Percentiles rank a stretch among this genome's conserved stretches.
phyloP scores from a whole-genome alignment of 2,113 vertebrate species.

The Eretmodus cyanostictus region DNA sequence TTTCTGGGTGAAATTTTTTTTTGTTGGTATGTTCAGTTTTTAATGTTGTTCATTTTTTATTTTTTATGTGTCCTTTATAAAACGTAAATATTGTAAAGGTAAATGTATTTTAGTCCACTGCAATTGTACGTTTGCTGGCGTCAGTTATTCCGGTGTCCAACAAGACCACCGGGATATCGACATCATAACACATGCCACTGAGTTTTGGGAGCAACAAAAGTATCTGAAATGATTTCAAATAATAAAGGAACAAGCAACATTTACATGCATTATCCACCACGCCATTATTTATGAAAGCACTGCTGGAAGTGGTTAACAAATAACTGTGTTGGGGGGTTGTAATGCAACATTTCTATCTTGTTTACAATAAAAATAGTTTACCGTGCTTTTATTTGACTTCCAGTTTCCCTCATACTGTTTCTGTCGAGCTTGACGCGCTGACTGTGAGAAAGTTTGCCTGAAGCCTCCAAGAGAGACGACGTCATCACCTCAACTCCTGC shows the following conservation, averaged over 20 bases:
- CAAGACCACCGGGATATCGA: not conserved
- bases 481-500: constrained; percentile 29
- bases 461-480: constrained; percentile 21
- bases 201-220: not conserved
- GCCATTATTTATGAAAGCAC: not conserved
- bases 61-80: not conserved
- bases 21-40: not conserved
- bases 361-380: not conserved
- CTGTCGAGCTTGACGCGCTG: not conserved
- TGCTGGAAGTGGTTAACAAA: not conserved
- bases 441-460: constrained; percentile 36
- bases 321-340: not conserved
- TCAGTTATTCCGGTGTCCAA: not conserved
- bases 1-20: not conserved
- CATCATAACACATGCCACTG: not conserved
- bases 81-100: not conserved
- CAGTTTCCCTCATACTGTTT: not conserved
- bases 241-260: not conserved
- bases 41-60: not conserved
- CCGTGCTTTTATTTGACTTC: not conserved
- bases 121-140: not conserved
- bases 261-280: not conserved
- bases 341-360: not conserved
- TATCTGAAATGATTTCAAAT: not conserved
- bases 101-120: not conserved